These are phyloP conservation scores for Balaenoptera acutorostrata DNA, from an alignment of 2,113 vertebrate genomes.

Conservation along the genomic window DNA sequence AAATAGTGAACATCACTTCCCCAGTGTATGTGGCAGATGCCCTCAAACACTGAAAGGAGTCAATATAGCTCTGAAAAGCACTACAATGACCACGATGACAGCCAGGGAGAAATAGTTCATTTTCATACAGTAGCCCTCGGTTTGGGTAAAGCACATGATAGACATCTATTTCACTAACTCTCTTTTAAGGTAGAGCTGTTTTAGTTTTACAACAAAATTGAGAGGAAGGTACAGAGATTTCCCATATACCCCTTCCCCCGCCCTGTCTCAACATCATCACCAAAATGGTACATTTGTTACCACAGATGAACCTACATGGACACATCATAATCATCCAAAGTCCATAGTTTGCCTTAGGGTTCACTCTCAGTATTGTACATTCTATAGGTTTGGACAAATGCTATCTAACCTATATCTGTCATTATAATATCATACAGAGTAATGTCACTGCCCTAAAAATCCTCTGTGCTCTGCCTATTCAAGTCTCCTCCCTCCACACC, in stretches of 20 bases:
- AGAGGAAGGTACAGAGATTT: neutral
- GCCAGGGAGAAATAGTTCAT: neutral
- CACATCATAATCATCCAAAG: neutral
- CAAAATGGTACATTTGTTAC: neutral
- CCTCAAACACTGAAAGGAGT: neutral
- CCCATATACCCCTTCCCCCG: neutral
- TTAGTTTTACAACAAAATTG: neutral
- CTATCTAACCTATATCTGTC: too few species aligned
- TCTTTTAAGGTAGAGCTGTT: neutral
- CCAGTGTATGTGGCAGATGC: accelerated
- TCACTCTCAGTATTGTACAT: too few species aligned
- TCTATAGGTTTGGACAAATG: neutral
- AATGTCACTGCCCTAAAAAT: neutral
- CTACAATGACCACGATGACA: accelerated
- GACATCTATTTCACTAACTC: neutral
- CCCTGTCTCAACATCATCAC: neutral
- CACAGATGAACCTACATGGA: neutral
- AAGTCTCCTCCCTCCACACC: neutral
- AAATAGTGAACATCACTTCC: neutral
- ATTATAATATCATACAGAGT: neutral
- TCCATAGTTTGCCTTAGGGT: too few species aligned
- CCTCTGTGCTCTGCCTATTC: neutral
- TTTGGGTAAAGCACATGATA: neutral
- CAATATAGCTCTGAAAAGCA: neutral
- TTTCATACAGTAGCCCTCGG: neutral